Conservation (phyloP, 1,140 invertebrate species). For the Bombus balteatus region DNA sequence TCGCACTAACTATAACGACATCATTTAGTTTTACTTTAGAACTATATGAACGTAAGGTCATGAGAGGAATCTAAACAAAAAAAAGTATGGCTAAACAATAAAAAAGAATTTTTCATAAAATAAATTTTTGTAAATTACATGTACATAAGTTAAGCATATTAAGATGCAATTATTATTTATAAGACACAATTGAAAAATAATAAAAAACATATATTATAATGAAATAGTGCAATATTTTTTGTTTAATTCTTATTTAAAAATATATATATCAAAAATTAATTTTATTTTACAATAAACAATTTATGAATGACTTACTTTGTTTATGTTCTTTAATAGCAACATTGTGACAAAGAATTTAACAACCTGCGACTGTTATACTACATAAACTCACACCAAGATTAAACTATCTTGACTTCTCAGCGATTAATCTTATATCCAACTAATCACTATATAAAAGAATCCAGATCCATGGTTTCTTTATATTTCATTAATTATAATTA, state of each 20-base stretch:
- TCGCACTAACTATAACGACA: conserved; percentile 94
- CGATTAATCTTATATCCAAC: neutral
- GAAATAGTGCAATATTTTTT: neutral
- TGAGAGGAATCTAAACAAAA: conserved; percentile 39
- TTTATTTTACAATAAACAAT: neutral
- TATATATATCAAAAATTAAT: neutral
- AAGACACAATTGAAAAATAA: neutral
- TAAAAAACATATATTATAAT: neutral
- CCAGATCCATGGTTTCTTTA: neutral
- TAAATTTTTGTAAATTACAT: neutral
- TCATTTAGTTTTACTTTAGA: conserved; percentile 87
- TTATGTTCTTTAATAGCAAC: conserved; percentile 25
- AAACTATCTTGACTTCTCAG: too few relatives aligned
- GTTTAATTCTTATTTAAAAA: neutral
- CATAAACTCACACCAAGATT: neutral
- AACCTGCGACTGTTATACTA: neutral
- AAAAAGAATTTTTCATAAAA: neutral
- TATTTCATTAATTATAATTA: neutral
- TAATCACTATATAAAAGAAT: neutral
- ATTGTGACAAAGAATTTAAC: conserved; percentile 18
- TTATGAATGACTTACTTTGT: conserved; percentile 48
- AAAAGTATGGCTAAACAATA: neutral
- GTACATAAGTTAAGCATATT: neutral
- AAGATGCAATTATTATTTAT: neutral
- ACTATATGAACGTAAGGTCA: conserved; percentile 76